These are phyloP conservation scores for Phyto melanocephala DNA, from an alignment of 2,888 invertebrate species.

Conservation along the genomic window DNA sequence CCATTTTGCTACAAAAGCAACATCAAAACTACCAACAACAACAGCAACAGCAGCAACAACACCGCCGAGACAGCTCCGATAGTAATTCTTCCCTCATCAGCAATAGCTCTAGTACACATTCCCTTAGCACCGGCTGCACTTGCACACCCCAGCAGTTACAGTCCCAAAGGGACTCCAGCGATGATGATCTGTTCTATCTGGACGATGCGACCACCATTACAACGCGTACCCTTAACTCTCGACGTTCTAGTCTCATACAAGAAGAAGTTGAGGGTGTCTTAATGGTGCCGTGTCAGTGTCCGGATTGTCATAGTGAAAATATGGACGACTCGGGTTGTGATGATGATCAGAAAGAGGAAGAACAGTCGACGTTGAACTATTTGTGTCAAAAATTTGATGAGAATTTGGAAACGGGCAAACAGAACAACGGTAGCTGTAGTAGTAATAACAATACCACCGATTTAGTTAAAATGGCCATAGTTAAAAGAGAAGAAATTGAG, in stretches of 20 bases:
- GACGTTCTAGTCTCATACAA: constrained; percentile 65
- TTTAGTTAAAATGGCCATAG: constrained; percentile 48
- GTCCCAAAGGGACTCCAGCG: constrained; percentile 57
- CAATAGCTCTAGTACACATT: constrained; percentile 75
- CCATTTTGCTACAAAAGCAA: constrained; percentile 69
- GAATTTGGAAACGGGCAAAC: constrained; percentile 74
- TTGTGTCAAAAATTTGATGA: constrained; percentile 79
- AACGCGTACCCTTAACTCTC: background rate
- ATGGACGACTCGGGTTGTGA: constrained; percentile 76
- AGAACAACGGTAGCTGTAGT: constrained; percentile 20
- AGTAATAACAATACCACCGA: constrained; percentile 42
- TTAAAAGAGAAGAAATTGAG: constrained; percentile 18
- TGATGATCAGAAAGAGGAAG: constrained; percentile 72
- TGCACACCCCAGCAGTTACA: constrained; percentile 69
- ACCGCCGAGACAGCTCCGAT: constrained; percentile 77
- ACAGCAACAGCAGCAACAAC: constrained; percentile 68
- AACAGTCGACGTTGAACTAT: constrained; percentile 75
- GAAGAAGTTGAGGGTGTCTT: constrained; percentile 16
- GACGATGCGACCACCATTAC: background rate
- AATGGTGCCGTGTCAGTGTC: constrained; percentile 66
- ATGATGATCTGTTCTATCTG: constrained; percentile 41
- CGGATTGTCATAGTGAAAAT: constrained; percentile 69
- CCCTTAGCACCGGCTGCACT: constrained; percentile 72
- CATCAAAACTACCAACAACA: constrained; percentile 69
- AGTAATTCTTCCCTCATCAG: constrained; percentile 78